phyloP scores from a whole-genome alignment of 2,888 invertebrate genomes.

The Apocheima hispidaria region DNA sequence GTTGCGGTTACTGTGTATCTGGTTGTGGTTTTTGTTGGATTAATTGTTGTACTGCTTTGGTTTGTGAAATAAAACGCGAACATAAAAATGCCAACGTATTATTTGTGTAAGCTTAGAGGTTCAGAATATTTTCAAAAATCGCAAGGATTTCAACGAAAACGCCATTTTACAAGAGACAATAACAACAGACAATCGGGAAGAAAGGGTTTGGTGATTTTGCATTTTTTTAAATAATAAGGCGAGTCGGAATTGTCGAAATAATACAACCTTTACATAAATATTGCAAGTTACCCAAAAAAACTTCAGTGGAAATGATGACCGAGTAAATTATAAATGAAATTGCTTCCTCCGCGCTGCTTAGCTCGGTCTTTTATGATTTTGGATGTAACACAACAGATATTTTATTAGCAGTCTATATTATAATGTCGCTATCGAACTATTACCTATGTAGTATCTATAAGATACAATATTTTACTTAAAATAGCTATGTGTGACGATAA shows the following conservation, averaged over 20 bases:
- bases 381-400: not conserved
- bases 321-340: not conserved
- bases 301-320: not conserved
- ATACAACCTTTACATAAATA: constrained; percentile 8
- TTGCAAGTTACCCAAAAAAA: constrained; percentile 3
- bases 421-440: not conserved
- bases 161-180: not conserved
- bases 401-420: not conserved
- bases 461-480: not conserved
- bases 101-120: no score
- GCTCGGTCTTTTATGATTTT: not conserved
- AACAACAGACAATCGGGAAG: not conserved
- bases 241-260: constrained; percentile 7
- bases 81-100: no score
- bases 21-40: no score
- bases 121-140: not conserved
- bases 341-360: not conserved
- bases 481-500: not conserved
- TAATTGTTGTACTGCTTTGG: no score
- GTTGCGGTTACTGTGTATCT: no score
- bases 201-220: not conserved
- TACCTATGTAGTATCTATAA: no score
- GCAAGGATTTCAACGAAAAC: no score
- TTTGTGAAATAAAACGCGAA: no score
- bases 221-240: not conserved